phyloP scores from a whole-genome alignment of 2,888 invertebrate species.

The Pristionchus fissidentatus region DNA sequence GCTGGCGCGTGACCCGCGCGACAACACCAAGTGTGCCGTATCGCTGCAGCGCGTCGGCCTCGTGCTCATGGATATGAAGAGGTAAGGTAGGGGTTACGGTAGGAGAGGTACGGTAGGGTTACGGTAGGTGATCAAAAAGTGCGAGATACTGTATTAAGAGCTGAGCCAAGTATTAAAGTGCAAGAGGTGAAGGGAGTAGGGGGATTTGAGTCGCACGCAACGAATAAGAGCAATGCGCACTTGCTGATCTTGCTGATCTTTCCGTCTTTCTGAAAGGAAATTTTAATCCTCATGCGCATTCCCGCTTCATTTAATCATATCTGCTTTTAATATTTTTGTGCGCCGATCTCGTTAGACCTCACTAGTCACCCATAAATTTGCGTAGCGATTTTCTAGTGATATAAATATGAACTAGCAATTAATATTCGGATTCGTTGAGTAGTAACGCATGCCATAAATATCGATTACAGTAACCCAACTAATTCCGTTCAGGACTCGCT shows the following conservation, averaged over 20 bases:
- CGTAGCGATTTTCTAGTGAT: too few species aligned
- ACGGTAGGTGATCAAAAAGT: not conserved
- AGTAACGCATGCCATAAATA: not conserved
- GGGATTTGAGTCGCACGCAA: too few species aligned
- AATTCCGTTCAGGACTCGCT: slow-evolving; percentile 57
- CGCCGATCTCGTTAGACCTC: too few species aligned
- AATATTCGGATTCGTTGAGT: not conserved
- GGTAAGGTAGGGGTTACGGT: slow-evolving; percentile 9
- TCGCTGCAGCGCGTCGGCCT: slow-evolving; percentile 67
- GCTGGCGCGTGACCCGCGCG: slow-evolving; percentile 65
- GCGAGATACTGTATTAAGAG: too few species aligned
- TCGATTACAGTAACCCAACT: not conserved
- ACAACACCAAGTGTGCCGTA: slow-evolving; percentile 63
- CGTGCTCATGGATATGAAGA: slow-evolving; percentile 64
- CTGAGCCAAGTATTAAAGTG: too few species aligned
- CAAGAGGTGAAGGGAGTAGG: too few species aligned
- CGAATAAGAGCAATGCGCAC: too few species aligned
- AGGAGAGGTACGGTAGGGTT: not conserved
- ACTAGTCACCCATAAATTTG: too few species aligned
- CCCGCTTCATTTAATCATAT: not conserved
- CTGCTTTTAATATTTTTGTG: not conserved
- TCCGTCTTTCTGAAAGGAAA: too few species aligned
- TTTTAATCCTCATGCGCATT: too few species aligned
- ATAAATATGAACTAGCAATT: too few species aligned
- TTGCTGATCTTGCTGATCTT: too few species aligned